These are phyloP conservation scores for Chrysodeixis includens DNA, from an alignment of 2,888 invertebrate species.

Conservation along the genomic window DNA sequence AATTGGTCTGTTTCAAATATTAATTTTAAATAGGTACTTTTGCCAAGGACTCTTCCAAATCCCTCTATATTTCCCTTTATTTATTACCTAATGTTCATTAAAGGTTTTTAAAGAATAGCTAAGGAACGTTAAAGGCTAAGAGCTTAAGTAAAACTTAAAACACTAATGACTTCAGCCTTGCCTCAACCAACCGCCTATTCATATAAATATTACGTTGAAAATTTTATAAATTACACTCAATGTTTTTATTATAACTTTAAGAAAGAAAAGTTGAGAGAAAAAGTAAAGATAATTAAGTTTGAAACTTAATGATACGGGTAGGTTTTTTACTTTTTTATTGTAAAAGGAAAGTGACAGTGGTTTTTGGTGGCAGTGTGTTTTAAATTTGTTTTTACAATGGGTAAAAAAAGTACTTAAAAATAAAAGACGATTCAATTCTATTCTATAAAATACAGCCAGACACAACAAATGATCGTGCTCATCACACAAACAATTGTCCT, in stretches of 20 bases:
- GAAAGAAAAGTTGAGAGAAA: slow-evolving; percentile 9
- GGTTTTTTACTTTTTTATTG: slow-evolving; percentile 23
- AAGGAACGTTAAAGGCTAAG: neutral
- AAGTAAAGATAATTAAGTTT: slow-evolving; percentile 28
- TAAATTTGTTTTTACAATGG: no score
- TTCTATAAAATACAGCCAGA: no score
- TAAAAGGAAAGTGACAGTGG: neutral
- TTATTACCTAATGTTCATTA: no score
- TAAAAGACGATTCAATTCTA: no score
- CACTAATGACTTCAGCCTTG: neutral
- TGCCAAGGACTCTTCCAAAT: no score
- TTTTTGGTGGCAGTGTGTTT: neutral
- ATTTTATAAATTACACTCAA: slow-evolving; percentile 21
- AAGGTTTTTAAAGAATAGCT: neutral
- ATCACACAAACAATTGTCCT: no score
- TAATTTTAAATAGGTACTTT: no score
- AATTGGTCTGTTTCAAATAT: no score
- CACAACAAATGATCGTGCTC: no score
- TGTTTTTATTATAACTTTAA: slow-evolving; percentile 30
- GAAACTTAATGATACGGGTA: slow-evolving; percentile 12
- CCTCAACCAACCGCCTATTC: neutral
- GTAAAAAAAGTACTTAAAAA: no score
- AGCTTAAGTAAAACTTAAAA: neutral
- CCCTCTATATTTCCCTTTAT: no score
- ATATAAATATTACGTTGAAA: slow-evolving; percentile 17